Evolutionary conservation across 1,140 invertebrate genomes (phyloP), one percentile per base, ranked within the genome.

Genomic region (Dreissena rostriformis): DNA sequence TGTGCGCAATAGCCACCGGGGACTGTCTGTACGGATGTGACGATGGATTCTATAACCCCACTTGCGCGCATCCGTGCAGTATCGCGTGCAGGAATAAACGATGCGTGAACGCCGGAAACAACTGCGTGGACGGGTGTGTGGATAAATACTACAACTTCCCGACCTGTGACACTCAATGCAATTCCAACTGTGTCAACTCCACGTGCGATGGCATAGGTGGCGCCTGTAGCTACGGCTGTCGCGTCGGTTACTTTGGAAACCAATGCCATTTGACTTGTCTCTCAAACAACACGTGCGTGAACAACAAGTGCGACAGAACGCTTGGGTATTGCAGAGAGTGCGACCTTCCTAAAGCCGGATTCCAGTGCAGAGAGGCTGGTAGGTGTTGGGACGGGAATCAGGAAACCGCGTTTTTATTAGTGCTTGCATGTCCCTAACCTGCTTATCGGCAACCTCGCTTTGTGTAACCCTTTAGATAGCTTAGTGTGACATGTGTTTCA

Each of bases 121-220:
- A 52, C n/a, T 82, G 79, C 55, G 70, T 82, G 4, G 79, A 82
- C 19, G 79, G 79, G 52, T 82, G 79, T 49, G 39, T 82, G 0
- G 57, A 73, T 19, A 39, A 72, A 19, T 82, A 72, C 26, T 82
- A 67, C 51, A 68, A 61, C 57, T 61, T 67, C 26, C 17, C 10
- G 17, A 57, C 22, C 29, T 82, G 79, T 52, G 79, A 82, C 24
- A 63, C 51, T 12, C 12, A 22, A 0, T 82, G 79, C 49, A 68
- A 73, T n/a, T 14, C 1, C 2, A 68, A 28, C 4, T 82, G 79
- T 24, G 8, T 57, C 2, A 17, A 73, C 22, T 52, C 49, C 24
- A 22, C 28, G 49, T 82, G 79, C 28, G n/a, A 65, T 24, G 79
- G 73, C 39, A n/a, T 8, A 6, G 57, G 22, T 51, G 79, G 79